These are phyloP conservation scores for Nyctalus aviator DNA, from an alignment of 2,797 vertebrate genomes.

Conservation along the genomic window DNA sequence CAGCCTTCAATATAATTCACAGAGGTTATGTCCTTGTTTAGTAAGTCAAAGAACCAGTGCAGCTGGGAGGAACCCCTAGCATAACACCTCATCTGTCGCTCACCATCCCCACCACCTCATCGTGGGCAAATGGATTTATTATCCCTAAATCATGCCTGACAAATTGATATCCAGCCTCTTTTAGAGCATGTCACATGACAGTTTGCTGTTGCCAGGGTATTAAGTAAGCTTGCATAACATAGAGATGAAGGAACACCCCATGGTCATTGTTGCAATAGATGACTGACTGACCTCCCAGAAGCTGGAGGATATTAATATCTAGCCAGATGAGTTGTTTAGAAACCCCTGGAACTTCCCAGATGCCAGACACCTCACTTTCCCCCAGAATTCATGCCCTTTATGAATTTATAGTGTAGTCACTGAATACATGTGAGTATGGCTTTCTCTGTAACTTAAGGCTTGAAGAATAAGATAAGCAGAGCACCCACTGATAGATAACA, in stretches of 20 bases:
- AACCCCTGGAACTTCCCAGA: neutral
- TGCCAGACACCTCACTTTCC: neutral
- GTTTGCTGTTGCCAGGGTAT: constrained; percentile 35
- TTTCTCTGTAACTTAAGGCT: neutral
- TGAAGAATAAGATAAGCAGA: neutral
- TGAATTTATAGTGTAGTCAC: neutral
- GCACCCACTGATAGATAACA: neutral
- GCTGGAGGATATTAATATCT: constrained; percentile 3
- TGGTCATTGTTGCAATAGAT: neutral
- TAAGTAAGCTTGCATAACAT: constrained; percentile 28
- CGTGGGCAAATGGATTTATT: constrained; percentile 63
- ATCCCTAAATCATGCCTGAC: constrained; percentile 74
- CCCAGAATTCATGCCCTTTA: neutral
- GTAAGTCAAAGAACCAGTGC: constrained; percentile 51
- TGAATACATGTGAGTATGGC: neutral
- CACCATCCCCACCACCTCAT: neutral
- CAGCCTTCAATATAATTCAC: constrained; percentile 59
- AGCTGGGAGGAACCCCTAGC: neutral
- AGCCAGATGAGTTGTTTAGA: neutral
- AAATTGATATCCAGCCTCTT: constrained; percentile 65
- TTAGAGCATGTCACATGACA: constrained; percentile 47
- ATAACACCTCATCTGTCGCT: neutral
- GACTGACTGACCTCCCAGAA: constrained; percentile 38
- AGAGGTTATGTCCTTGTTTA: constrained; percentile 74
- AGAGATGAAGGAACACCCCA: neutral